These are phyloP conservation scores for Adelphocoris suturalis DNA, from an alignment of 2,888 invertebrate species.

Conservation along the genomic window DNA sequence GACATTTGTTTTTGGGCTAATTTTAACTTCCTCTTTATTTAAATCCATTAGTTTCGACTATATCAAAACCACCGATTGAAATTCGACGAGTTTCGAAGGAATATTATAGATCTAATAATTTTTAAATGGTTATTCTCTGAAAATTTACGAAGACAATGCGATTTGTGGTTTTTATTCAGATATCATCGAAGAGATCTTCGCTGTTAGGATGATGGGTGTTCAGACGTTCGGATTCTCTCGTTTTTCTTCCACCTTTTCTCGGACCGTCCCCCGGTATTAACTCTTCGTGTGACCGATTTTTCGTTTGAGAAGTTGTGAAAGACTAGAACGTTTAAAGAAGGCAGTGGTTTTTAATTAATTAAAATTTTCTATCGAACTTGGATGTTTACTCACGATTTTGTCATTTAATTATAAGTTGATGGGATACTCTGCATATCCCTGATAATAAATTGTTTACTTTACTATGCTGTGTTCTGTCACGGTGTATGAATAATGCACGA, in stretches of 20 bases:
- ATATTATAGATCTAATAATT: not conserved
- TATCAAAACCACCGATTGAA: not conserved
- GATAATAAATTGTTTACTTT: not conserved
- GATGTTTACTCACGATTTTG: not conserved
- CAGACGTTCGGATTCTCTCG: not conserved
- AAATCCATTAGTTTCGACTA: not conserved
- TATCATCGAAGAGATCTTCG: constrained; percentile 28
- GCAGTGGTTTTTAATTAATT: not conserved
- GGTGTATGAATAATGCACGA: not conserved
- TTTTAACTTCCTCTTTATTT: too few species aligned
- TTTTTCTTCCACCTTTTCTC: constrained; percentile 7
- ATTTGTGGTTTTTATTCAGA: constrained; percentile 41
- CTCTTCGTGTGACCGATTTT: not conserved
- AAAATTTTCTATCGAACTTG: not conserved
- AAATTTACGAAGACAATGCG: constrained; percentile 19
- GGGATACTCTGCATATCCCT: not conserved
- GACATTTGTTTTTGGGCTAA: too few species aligned
- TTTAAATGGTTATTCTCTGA: not conserved
- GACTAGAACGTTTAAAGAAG: not conserved
- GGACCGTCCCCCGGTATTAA: not conserved
- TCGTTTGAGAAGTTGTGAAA: not conserved
- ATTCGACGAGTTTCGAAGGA: constrained; percentile 11
- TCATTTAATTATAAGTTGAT: not conserved
- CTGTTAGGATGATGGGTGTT: not conserved
- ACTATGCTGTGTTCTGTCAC: constrained; percentile 19